Evolutionary conservation across 1,140 invertebrate species (phyloP).

Genomic region (Polypedilum vanderplanki): DNA sequence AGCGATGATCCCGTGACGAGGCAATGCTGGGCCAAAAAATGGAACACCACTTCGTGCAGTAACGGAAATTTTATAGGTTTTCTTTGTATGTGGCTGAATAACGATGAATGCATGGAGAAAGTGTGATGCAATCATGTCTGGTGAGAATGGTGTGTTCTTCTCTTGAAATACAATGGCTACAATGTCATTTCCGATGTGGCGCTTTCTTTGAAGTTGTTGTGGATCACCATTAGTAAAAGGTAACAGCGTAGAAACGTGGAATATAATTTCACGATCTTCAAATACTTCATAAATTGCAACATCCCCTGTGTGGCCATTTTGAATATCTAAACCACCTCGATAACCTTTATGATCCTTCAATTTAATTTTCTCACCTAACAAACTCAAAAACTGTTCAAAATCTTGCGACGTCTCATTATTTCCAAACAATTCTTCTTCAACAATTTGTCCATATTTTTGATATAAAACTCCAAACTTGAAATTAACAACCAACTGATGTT

Average conservation of each 20-base stretch:
- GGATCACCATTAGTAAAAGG: slow-evolving; percentile 87
- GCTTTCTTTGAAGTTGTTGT: slow-evolving; percentile 89
- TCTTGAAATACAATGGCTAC: slow-evolving; percentile 98
- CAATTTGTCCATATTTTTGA: slow-evolving; percentile 88
- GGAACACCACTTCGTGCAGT: slow-evolving; percentile 94
- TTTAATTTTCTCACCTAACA: slow-evolving; percentile 80
- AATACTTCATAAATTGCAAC: slow-evolving; percentile 86
- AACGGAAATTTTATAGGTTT: slow-evolving; percentile 86
- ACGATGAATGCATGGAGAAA: slow-evolving; percentile 96
- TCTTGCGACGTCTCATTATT: slow-evolving; percentile 81
- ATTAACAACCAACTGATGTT: slow-evolving; percentile 88
- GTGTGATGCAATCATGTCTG: slow-evolving; percentile 97
- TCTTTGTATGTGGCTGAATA: slow-evolving; percentile 60
- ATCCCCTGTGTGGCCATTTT: slow-evolving; percentile 88
- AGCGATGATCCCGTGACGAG: slow-evolving; percentile 58
- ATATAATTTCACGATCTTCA: slow-evolving; percentile 88
- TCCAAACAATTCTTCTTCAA: slow-evolving; percentile 89
- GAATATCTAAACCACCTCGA: slow-evolving; percentile 86
- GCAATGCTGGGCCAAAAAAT: slow-evolving; percentile 88
- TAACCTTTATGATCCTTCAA: slow-evolving; percentile 93
- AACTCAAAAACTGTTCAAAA: slow-evolving; percentile 84
- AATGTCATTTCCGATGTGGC: slow-evolving; percentile 96
- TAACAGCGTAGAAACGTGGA: slow-evolving; percentile 89
- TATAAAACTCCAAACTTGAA: slow-evolving; percentile 99
- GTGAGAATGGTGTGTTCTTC: slow-evolving; percentile 92